Evolutionary conservation across 2,888 invertebrate species (phyloP).

Genomic region (Oxycera nigricornis): DNA sequence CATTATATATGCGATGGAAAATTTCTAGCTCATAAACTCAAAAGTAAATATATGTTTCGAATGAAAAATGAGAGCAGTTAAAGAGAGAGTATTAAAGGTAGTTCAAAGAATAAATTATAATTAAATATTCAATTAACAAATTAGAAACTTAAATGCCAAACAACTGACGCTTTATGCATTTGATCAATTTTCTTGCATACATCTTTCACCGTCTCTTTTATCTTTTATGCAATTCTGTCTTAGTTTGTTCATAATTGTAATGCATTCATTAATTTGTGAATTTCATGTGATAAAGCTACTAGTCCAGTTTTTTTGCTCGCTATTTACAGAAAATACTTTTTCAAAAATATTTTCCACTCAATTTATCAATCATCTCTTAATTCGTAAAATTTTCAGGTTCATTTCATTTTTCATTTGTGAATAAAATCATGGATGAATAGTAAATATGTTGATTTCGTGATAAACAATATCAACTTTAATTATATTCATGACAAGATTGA

Average conservation of each 20-base stretch:
- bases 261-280: neutral
- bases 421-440: neutral
- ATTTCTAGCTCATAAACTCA: too few species aligned
- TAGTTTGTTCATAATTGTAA: too few species aligned
- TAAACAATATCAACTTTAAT: neutral
- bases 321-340: neutral
- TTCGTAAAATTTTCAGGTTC: neutral
- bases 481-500: conserved; percentile 29
- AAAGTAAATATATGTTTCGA: too few species aligned
- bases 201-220: neutral
- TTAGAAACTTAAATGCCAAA: neutral
- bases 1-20: too few species aligned
- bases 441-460: neutral
- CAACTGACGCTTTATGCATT: neutral
- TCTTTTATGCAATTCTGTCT: neutral
- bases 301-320: neutral
- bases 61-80: too few species aligned
- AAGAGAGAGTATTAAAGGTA: too few species aligned
- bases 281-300: neutral
- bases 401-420: neutral
- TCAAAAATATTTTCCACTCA: neutral
- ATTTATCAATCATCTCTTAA: neutral
- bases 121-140: neutral
- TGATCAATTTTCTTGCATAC: neutral
- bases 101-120: too few species aligned